Percentiles rank a stretch among this genome's conserved stretches.
Conservation (phyloP, 2,113 vertebrate species). For the Centropristis striata region DNA sequence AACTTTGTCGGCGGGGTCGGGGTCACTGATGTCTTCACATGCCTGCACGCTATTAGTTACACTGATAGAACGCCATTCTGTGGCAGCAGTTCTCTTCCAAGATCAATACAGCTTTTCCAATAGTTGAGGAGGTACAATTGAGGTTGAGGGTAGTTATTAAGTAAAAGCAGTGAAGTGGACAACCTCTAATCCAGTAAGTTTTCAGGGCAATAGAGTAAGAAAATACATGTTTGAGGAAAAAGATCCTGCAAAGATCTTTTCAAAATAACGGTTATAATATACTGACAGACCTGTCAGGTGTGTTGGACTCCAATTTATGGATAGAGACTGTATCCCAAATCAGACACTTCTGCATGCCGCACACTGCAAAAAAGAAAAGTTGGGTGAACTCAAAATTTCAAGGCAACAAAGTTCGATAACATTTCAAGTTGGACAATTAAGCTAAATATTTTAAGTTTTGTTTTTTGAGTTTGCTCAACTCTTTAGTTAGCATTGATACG, state of each 20-base stretch:
- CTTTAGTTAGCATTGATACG: too few species aligned
- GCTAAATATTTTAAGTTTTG: too few species aligned
- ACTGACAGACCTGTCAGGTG: background rate
- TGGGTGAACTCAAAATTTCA: too few species aligned
- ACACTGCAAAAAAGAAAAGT: too few species aligned
- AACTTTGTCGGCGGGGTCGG: slow-evolving; percentile 8
- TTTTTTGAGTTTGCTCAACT: too few species aligned
- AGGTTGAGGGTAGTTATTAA: slow-evolving; percentile 63
- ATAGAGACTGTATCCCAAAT: too few species aligned
- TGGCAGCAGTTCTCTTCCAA: slow-evolving; percentile 19
- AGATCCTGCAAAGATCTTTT: background rate
- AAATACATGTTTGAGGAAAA: slow-evolving; percentile 13
- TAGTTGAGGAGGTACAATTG: slow-evolving; percentile 44
- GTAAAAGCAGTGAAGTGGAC: slow-evolving; percentile 60
- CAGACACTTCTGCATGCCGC: too few species aligned
- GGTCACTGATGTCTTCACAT: slow-evolving; percentile 47
- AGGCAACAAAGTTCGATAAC: too few species aligned
- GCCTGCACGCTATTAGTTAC: slow-evolving; percentile 52
- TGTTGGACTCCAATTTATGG: background rate
- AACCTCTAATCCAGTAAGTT: slow-evolving; percentile 38
- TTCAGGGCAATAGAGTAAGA: slow-evolving; percentile 22
- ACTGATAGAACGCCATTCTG: slow-evolving; percentile 54
- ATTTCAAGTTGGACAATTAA: too few species aligned
- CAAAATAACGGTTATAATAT: background rate
- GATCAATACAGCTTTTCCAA: slow-evolving; percentile 63